These are phyloP conservation scores for Olivierus martensii DNA, from an alignment of 1,140 invertebrate genomes.

Conservation along the genomic window DNA sequence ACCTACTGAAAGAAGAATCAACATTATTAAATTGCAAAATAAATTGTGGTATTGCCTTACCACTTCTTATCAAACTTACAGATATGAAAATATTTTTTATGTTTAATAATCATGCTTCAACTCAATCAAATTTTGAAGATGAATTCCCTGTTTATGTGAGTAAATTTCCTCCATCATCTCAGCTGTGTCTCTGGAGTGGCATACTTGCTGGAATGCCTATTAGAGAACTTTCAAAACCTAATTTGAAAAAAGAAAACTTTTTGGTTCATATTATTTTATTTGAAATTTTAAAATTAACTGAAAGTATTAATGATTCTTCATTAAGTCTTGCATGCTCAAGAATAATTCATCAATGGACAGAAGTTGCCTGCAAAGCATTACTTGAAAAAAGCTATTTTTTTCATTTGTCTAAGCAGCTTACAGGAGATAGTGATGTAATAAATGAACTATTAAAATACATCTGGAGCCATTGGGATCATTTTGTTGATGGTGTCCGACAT, in stretches of 20 bases:
- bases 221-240: neutral
- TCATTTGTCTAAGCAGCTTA: neutral
- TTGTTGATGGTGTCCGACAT: conserved; percentile 16
- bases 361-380: neutral
- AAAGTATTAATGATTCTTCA: neutral
- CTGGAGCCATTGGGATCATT: conserved; percentile 16
- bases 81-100: too few species aligned
- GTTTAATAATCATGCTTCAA: too few species aligned
- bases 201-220: neutral
- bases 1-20: too few species aligned
- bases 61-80: too few species aligned
- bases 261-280: neutral
- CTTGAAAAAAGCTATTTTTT: neutral
- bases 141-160: too few species aligned
- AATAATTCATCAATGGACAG: neutral
- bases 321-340: neutral
- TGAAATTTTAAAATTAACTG: conserved; percentile 4
- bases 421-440: neutral
- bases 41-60: too few species aligned
- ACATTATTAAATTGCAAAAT: too few species aligned
- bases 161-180: neutral
- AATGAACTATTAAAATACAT: conserved; percentile 3
- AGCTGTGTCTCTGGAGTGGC: conserved; percentile 6
- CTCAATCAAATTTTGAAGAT: too few species aligned
- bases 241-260: neutral